Evolutionary conservation across 2,113 vertebrate species (phyloP).

Genomic region (Hemiprocne comata): DNA sequence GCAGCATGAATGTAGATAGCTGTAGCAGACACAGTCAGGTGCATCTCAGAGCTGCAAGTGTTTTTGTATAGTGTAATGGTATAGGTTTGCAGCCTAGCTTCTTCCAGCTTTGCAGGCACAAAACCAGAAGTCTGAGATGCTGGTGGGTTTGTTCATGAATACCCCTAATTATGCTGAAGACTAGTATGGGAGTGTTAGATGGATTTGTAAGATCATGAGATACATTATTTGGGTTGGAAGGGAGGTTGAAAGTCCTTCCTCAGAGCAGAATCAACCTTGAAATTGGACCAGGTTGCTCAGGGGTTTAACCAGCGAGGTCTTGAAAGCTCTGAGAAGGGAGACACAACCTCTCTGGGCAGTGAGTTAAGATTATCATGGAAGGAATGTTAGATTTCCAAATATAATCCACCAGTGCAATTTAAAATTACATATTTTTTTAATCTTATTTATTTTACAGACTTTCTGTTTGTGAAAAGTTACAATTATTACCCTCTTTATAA

Average conservation of each 20-base stretch:
- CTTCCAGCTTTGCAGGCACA: neutral
- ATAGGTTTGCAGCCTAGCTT: neutral
- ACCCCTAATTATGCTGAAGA: neutral
- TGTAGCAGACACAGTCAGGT: neutral
- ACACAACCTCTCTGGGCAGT: neutral
- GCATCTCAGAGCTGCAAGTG: fast-evolving
- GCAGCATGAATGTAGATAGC: neutral
- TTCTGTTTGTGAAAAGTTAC: neutral
- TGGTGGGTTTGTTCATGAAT: neutral
- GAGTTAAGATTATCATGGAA: neutral
- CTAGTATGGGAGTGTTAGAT: neutral
- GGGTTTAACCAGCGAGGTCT: neutral
- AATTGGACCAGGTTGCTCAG: neutral
- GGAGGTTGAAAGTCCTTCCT: neutral
- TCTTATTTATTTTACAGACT: neutral
- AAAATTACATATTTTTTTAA: neutral
- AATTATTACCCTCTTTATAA: neutral
- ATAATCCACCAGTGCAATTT: neutral
- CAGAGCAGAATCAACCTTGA: neutral
- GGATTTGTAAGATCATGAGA: neutral
- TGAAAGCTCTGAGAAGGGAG: neutral
- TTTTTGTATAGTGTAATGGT: neutral
- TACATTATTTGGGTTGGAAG: neutral
- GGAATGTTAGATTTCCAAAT: neutral
- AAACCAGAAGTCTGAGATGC: neutral